phyloP scores from a whole-genome alignment of 2,113 vertebrate genomes.

The Zosterops lateralis region DNA sequence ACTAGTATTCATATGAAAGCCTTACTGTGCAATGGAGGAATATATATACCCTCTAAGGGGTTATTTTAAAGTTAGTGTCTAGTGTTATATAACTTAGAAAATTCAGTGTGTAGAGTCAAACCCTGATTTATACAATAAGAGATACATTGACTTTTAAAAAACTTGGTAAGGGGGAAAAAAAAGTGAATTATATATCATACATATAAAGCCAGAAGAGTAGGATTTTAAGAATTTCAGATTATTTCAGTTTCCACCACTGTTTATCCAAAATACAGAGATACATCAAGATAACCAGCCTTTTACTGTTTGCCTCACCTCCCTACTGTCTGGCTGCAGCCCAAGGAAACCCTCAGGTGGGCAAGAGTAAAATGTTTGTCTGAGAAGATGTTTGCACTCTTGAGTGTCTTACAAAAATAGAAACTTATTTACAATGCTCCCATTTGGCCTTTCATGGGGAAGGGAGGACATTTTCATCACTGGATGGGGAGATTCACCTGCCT shows the following conservation, averaged over 20 bases:
- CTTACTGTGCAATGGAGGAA: constrained; percentile 72
- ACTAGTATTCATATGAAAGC: constrained; percentile 73
- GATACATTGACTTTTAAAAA: constrained; percentile 14
- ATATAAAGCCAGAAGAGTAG: constrained; percentile 33
- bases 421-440: constrained; percentile 55
- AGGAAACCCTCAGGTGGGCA: background rate
- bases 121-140: constrained; percentile 61
- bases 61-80: constrained; percentile 66
- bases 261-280: constrained; percentile 28
- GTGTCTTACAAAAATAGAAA: constrained; percentile 17
- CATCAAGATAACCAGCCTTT: background rate
- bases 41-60: constrained; percentile 56
- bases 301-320: background rate
- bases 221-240: constrained; percentile 7
- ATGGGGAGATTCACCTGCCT: background rate
- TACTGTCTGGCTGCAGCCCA: background rate
- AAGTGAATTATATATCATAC: constrained; percentile 5
- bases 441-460: constrained; percentile 48
- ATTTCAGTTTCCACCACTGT: background rate
- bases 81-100: constrained; percentile 67
- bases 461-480: constrained; percentile 8
- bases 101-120: constrained; percentile 74
- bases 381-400: background rate
- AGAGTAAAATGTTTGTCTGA: constrained; percentile 28
- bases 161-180: background rate